A percentile compares a stretch with the other conserved stretches of the same genome.
Conservation (phyloP, 2,888 invertebrate genomes). For the Neoitamus cyanurus region DNA sequence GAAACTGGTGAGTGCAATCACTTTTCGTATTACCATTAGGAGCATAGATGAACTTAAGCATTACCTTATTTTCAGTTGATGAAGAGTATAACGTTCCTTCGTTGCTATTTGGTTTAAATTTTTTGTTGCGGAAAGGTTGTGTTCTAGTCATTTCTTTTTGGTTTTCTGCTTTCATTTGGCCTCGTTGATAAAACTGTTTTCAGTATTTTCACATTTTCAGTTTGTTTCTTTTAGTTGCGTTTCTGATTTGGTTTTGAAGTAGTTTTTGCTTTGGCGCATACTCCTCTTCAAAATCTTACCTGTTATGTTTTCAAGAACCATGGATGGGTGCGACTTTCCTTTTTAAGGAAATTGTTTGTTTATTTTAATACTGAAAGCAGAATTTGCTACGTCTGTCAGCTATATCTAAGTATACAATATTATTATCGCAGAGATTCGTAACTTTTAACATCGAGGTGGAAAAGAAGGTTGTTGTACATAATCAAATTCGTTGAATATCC, state of each 20-base stretch:
- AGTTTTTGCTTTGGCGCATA: background rate
- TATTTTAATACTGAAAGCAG: no score
- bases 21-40: background rate
- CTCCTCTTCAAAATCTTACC: background rate
- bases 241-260: slow-evolving; percentile 18
- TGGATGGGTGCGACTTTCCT: no score
- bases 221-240: slow-evolving; percentile 27
- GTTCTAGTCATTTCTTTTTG: background rate
- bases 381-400: no score
- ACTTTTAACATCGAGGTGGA: no score
- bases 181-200: background rate
- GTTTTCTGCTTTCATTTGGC: slow-evolving; percentile 35
- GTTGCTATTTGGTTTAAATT: slow-evolving; percentile 78
- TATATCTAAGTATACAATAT: no score
- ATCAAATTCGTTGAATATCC: no score
- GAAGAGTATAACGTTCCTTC: slow-evolving; percentile 78
- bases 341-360: background rate
- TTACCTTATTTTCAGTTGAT: slow-evolving; percentile 72
- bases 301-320: no score
- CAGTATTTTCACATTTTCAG: background rate
- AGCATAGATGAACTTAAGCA: background rate
- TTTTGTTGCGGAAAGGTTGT: slow-evolving; percentile 68
- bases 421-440: no score
- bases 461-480: no score
- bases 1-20: slow-evolving; percentile 81